phyloP scores from a whole-genome alignment of 2,888 invertebrate genomes.

The Netelia melanura region DNA sequence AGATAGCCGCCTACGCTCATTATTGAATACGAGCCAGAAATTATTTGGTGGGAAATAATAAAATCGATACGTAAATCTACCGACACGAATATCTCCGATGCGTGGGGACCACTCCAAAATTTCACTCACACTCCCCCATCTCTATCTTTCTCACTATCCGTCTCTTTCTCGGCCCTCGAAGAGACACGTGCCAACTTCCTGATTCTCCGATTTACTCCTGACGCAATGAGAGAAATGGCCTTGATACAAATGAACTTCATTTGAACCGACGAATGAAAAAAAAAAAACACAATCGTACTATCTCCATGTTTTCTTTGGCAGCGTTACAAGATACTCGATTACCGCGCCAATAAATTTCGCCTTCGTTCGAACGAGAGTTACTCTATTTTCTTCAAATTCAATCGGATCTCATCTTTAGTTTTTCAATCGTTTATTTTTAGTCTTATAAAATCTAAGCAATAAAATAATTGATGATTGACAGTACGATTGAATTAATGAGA shows the following conservation, averaged over 20 bases:
- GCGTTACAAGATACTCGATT: too few species aligned
- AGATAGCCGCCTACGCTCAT: constrained; percentile 31
- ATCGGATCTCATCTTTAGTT: too few species aligned
- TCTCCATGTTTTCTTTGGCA: too few species aligned
- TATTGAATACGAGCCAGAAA: constrained; percentile 56
- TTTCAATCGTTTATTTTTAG: too few species aligned
- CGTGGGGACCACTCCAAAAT: constrained; percentile 47
- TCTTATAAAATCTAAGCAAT: too few species aligned
- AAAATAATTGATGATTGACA: too few species aligned
- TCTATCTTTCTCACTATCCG: neutral
- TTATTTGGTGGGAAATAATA: constrained; percentile 43
- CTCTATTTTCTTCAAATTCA: too few species aligned
- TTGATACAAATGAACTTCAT: constrained; percentile 45
- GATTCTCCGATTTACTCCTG: constrained; percentile 35
- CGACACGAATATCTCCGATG: constrained; percentile 18
- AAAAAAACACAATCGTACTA: neutral
- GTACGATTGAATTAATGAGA: too few species aligned
- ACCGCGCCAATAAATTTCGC: too few species aligned
- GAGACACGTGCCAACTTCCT: constrained; percentile 61
- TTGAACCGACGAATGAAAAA: neutral
- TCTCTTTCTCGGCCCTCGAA: constrained; percentile 16
- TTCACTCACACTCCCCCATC: neutral
- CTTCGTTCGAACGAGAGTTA: too few species aligned
- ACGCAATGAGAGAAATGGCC: constrained; percentile 16
- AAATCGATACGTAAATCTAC: constrained; percentile 58